Percentiles rank a stretch among this genome's conserved stretches.
Conservation (phyloP, 2,797 vertebrate genomes). For the Labroides dimidiatus region DNA sequence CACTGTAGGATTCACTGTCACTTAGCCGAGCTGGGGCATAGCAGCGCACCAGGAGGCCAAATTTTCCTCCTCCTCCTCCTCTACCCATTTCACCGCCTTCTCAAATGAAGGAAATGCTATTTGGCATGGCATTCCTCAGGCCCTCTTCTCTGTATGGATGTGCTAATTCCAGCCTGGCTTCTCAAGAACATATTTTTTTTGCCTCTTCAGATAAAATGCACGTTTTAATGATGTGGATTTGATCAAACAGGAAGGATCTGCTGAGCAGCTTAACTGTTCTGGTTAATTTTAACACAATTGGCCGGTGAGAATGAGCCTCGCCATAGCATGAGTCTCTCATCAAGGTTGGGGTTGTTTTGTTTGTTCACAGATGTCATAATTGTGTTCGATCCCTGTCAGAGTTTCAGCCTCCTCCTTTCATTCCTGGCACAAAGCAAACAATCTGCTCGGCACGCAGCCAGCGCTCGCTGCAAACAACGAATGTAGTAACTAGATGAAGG, state of each 20-base stretch:
- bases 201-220: conserved; percentile 38
- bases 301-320: conserved; percentile 14
- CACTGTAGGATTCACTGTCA: conserved; percentile 77
- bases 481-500: conserved; percentile 44
- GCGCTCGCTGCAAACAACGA: conserved; percentile 53
- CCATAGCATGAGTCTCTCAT: conserved; percentile 37
- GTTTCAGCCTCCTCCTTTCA: conserved; percentile 45
- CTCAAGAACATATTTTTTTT: conserved; percentile 25
- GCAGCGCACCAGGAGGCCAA: conserved; percentile 63
- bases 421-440: conserved; percentile 69
- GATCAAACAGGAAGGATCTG: conserved; percentile 54
- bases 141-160: conserved; percentile 37
- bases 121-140: conserved; percentile 38
- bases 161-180: conserved; percentile 27
- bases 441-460: conserved; percentile 70
- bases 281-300: conserved; percentile 50
- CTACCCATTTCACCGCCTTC: conserved; percentile 55
- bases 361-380: conserved; percentile 53
- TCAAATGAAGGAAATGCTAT: conserved; percentile 66
- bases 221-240: not conserved
- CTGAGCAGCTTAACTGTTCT: conserved; percentile 50
- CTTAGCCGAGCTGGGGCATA: conserved; percentile 69
- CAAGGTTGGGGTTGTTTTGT: conserved; percentile 61
- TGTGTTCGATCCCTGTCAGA: conserved; percentile 48
- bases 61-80: conserved; percentile 53